A percentile compares a stretch with the other conserved stretches of the same genome.
Conservation (phyloP, 2,797 vertebrate genomes). For the Podargus strigoides region DNA sequence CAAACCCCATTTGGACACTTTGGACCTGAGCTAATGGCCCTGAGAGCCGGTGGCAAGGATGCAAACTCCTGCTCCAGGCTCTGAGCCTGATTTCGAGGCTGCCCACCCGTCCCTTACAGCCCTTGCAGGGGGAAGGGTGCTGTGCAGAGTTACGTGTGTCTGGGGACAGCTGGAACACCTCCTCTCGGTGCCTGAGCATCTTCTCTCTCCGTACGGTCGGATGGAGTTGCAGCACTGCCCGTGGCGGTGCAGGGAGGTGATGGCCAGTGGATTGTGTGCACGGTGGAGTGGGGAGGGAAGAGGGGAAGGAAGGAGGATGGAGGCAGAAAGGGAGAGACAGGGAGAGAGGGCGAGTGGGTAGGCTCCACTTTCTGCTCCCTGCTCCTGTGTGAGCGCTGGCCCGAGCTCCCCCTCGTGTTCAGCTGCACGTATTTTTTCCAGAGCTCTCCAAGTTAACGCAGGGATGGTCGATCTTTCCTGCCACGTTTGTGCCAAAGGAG, state of each 20-base stretch:
- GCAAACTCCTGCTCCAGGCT: accelerated
- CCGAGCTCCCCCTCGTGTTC: constrained; percentile 47
- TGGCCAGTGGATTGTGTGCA: accelerated
- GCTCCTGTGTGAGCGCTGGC: background rate
- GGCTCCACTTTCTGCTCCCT: background rate
- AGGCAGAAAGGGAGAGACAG: background rate
- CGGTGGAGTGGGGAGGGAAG: too few species aligned
- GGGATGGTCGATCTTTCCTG: background rate
- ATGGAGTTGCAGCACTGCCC: background rate
- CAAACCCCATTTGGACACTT: background rate
- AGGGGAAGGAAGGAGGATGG: background rate
- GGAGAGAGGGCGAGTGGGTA: background rate
- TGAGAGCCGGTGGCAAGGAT: background rate
- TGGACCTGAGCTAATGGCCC: background rate
- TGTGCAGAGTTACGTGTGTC: accelerated
- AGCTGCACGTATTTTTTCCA: background rate
- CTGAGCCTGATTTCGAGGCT: background rate
- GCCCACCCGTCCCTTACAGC: accelerated
- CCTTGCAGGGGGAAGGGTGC: background rate
- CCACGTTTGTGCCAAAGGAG: accelerated
- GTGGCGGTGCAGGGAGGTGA: background rate
- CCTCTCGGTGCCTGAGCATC: accelerated
- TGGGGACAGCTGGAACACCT: background rate
- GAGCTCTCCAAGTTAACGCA: accelerated
- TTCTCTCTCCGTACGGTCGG: accelerated